A percentile compares a stretch with the other conserved stretches of the same genome.
Conservation (phyloP, 2,797 vertebrate genomes). For the Sparidentex hasta region DNA sequence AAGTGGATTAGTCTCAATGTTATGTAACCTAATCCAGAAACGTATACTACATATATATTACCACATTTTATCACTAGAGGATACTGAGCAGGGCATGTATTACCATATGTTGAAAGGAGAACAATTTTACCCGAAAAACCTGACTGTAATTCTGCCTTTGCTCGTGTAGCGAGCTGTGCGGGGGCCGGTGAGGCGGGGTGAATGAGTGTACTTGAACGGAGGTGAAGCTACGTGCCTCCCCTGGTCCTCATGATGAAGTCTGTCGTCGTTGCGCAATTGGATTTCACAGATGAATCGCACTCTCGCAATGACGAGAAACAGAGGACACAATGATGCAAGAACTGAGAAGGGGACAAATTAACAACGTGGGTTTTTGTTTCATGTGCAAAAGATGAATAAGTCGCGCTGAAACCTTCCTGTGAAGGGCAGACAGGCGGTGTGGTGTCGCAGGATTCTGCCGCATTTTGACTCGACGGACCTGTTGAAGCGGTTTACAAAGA, state of each 20-base stretch:
- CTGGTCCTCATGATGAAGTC: slow-evolving; percentile 53
- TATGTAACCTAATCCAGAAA: slow-evolving; percentile 58
- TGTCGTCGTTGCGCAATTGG: slow-evolving; percentile 29
- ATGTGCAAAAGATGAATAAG: background rate
- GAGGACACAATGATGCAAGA: background rate
- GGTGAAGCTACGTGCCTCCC: slow-evolving; percentile 70
- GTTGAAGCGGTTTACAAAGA: slow-evolving; percentile 62
- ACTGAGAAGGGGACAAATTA: background rate
- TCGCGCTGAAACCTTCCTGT: background rate
- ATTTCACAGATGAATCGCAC: slow-evolving; percentile 8
- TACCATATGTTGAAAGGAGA: accelerated
- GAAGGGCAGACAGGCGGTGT: slow-evolving; percentile 30
- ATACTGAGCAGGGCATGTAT: accelerated
- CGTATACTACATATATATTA: background rate
- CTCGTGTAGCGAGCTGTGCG: background rate
- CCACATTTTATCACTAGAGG: background rate
- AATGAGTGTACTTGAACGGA: background rate
- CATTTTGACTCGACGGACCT: slow-evolving; percentile 73
- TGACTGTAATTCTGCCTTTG: accelerated
- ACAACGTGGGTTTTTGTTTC: background rate
- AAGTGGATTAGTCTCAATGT: slow-evolving; percentile 77
- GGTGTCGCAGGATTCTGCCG: slow-evolving; percentile 69
- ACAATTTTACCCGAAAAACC: accelerated
- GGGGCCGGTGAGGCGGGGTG: background rate
- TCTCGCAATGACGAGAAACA: background rate